phyloP scores from a whole-genome alignment of 2,888 invertebrate species.

The Andricus curvator region DNA sequence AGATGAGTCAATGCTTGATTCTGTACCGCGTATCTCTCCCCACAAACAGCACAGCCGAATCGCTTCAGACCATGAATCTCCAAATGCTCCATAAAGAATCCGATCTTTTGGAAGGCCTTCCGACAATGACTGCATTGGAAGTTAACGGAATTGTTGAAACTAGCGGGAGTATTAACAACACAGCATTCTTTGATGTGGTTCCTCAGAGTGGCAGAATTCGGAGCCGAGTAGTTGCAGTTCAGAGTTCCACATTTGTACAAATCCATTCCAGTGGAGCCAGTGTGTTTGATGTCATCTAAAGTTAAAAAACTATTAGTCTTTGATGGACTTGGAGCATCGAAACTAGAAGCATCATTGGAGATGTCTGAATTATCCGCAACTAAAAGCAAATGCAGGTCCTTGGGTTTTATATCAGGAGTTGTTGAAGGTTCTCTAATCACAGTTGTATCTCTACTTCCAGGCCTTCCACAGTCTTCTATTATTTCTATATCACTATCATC shows the following conservation, averaged over 20 bases:
- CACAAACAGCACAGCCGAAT: slow-evolving; percentile 82
- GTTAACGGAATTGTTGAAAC: slow-evolving; percentile 43
- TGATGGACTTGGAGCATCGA: neutral
- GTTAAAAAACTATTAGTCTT: slow-evolving; percentile 59
- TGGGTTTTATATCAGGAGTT: slow-evolving; percentile 29
- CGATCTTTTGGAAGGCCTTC: slow-evolving; percentile 77
- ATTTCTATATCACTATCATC: slow-evolving; percentile 75
- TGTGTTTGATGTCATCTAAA: slow-evolving; percentile 72
- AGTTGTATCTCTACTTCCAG: neutral
- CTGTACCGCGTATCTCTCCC: slow-evolving; percentile 69
- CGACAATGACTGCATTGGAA: slow-evolving; percentile 78
- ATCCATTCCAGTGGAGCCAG: slow-evolving; percentile 76
- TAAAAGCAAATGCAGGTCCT: slow-evolving; percentile 40
- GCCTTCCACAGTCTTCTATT: slow-evolving; percentile 54
- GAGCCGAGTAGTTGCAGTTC: slow-evolving; percentile 76
- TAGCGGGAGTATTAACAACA: neutral
- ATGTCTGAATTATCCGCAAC: slow-evolving; percentile 53
- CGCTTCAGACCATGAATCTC: slow-evolving; percentile 81
- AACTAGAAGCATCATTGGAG: slow-evolving; percentile 26
- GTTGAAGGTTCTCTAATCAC: slow-evolving; percentile 28
- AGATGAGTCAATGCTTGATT: slow-evolving; percentile 79
- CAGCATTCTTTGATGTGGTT: slow-evolving; percentile 77
- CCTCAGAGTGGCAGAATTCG: slow-evolving; percentile 73
- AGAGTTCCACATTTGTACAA: slow-evolving; percentile 80
- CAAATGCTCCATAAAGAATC: slow-evolving; percentile 81